Base-by-base conservation (phyloP, 2,888 invertebrate species). In the Cloeon dipterum region DNA sequence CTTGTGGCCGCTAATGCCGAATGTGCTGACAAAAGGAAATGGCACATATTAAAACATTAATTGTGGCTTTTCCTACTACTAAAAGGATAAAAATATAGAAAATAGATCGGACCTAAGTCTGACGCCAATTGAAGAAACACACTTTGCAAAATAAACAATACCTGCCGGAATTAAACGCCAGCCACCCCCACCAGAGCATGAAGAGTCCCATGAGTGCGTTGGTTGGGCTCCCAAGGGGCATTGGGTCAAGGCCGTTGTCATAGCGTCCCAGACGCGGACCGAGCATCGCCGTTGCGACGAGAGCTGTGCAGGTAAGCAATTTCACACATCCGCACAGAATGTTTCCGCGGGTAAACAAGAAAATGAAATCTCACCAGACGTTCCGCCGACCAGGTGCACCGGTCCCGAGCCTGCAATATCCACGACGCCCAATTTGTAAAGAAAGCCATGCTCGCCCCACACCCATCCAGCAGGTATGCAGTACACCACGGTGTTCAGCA, bases 121-220 rank as follows among this genome's bases (percentile, higher is more conserved):
- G n/a, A n/a, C n/a, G n/a, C n/a, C n/a, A n/a, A n/a, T n/a, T n/a
- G n/a, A n/a, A n/a, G n/a, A n/a, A n/a, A n/a, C n/a, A n/a, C n/a
- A n/a, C n/a, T n/a, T n/a, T n/a, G n/a, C n/a, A n/a, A n/a, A n/a
- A n/a, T n/a, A n/a, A n/a, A n/a, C n/a, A n/a, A n/a, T 39, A 54
- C 54, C 83, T 85, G 11, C 91, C 91, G 36, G 89, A 88, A 57
- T 89, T 89, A 52, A 91, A 91, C 0, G 88, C 89, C 37, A 93
- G 60, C 91, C 91, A 91, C 0, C 91, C 91, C 91, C 91, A 91
- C 89, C 89, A 89, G 1, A 89, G 59, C 26, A 89, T 86, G 51
- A 89, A 89, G 10, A 88, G 68, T 0, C 88, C 89, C 72, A 88
- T 74, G 20, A 83, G 76, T 0, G 85, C 85, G 51, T 88, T 88